Percentiles rank a stretch among this genome's conserved stretches.
Conservation (phyloP, 2,113 vertebrate species). For the Engraulis encrasicolus region DNA sequence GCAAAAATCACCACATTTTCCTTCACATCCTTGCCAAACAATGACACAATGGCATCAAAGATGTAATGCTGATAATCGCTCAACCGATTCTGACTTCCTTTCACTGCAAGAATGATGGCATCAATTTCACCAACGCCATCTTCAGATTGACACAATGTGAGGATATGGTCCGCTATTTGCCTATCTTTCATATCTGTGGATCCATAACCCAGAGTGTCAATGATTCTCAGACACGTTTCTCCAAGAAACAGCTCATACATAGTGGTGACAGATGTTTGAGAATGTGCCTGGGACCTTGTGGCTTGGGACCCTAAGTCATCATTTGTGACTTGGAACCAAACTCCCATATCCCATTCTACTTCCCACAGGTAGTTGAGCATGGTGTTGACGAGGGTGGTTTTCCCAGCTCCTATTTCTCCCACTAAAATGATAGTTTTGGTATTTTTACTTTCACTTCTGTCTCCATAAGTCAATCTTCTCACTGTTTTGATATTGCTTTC, state of each 20-base stretch:
- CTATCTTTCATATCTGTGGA: neutral
- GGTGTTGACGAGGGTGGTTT: neutral
- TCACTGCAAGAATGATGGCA: slow-evolving; percentile 22
- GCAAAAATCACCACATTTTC: slow-evolving; percentile 37
- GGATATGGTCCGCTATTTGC: neutral
- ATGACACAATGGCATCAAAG: slow-evolving; percentile 41
- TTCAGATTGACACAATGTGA: neutral
- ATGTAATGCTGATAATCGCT: slow-evolving; percentile 38
- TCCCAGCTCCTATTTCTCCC: neutral
- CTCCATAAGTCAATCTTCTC: neutral
- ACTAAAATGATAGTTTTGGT: neutral
- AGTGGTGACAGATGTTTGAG: neutral
- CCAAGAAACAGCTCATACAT: neutral
- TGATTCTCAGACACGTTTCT: neutral
- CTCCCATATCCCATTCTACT: neutral
- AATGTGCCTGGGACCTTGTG: neutral
- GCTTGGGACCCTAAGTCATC: neutral
- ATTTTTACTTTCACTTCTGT: neutral
- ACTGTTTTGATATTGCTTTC: no score
- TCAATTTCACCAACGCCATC: neutral
- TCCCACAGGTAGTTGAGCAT: neutral
- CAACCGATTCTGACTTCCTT: slow-evolving; percentile 40
- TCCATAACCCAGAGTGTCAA: neutral
- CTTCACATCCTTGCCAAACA: slow-evolving; percentile 51
- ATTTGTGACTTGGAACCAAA: neutral